Base-by-base conservation (phyloP, 1,140 invertebrate species). In the Leptestheria dahalacensis region DNA sequence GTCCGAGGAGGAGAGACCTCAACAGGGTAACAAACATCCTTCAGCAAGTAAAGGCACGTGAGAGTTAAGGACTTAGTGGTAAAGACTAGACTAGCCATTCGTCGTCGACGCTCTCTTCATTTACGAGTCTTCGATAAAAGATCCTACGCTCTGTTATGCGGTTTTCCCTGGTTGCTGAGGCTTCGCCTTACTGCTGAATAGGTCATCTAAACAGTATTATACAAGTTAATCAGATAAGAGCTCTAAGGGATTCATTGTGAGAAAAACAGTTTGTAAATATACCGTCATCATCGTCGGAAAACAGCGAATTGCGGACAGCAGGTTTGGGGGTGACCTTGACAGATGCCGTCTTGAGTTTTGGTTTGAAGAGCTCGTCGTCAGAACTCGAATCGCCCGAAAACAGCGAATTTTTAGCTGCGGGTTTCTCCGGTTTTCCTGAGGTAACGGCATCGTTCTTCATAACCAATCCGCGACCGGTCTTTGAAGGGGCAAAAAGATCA, bases 131-230 rank as follows among this genome's bases (percentile, higher is more conserved):
- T n/a, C n/a, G n/a, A n/a, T n/a, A n/a, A n/a, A n/a, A n/a, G n/a
- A n/a, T n/a, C n/a, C n/a, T n/a, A n/a, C n/a, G n/a, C n/a, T n/a
- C n/a, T n/a, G n/a, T n/a, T n/a, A n/a, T n/a, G n/a, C n/a, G n/a
- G n/a, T n/a, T 6, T 33, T 33, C 24, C 28, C 51, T 52, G 18
- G 6, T 48, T 48, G 18, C 18, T 2, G 29, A 52, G 6, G 50
- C n/a, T 20, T 56, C 12, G 26, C 15, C 18, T 56, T 56, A 18
- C 20, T 56, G 25, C 53, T 56, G 53, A 56, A 56, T 28, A 56
- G 41, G 33, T 56, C 53, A 33, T 56, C 53, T 41, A 15, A 41
- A 41, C 6, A 15, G n/a, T n/a, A n/a, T n/a, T n/a, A n/a, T n/a
- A n/a, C n/a, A n/a, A n/a, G n/a, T n/a, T 9, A 41, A 41, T 15